phyloP scores from a whole-genome alignment of 2,888 invertebrate species.

The Eledone cirrhosa region DNA sequence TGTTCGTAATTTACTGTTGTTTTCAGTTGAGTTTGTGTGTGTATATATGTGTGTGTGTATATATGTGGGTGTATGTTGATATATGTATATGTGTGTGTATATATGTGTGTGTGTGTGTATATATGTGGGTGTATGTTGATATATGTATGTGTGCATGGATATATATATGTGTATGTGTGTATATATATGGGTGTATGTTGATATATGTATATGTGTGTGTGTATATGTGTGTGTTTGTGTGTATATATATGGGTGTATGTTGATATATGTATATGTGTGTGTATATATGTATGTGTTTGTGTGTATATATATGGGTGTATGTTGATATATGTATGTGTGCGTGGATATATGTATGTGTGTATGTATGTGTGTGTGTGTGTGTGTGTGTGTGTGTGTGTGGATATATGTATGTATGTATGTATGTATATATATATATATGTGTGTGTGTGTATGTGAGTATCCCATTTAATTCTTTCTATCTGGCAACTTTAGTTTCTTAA shows the following conservation, averaged over 20 bases:
- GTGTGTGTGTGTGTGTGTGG: not conserved
- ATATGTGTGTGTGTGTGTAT: not conserved
- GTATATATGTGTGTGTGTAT: not conserved
- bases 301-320: not conserved
- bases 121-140: no score
- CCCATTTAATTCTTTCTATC: no score
- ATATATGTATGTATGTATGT: not conserved
- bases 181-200: no score
- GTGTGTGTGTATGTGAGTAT: not conserved
- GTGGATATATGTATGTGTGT: not conserved
- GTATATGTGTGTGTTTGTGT: no score
- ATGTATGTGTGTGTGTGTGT: not conserved
- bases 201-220: no score
- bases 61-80: not conserved
- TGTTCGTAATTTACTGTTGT: not conserved
- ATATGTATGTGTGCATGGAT: no score
- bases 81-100: not conserved
- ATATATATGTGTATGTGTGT: no score
- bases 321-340: not conserved
- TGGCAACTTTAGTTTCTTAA: no score
- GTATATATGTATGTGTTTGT: not conserved
- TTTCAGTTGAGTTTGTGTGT: not conserved
- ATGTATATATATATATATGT: not conserved
- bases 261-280: no score
- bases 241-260: no score